phyloP scores from a whole-genome alignment of 2,113 vertebrate species.

The Thamnaconus septentrionalis region DNA sequence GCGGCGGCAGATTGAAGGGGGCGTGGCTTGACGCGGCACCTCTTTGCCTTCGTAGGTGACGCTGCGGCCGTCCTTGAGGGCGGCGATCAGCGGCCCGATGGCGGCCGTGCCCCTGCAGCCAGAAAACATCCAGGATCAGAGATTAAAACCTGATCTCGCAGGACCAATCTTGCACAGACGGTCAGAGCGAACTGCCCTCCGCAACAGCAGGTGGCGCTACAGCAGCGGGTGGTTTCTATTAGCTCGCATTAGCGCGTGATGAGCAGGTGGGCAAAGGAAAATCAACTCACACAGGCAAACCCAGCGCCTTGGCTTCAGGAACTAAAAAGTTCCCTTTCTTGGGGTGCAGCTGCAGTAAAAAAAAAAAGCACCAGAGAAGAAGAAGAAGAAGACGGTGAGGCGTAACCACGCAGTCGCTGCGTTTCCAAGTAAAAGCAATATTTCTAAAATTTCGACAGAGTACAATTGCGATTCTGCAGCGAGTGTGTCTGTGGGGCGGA shows the following conservation, averaged over 20 bases:
- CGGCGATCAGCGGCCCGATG: slow-evolving; percentile 86
- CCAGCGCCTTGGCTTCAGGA: slow-evolving; percentile 84
- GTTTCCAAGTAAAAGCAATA: no score
- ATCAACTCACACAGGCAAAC: slow-evolving; percentile 89
- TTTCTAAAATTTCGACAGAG: no score
- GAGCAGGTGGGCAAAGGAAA: background rate
- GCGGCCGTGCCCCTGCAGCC: slow-evolving; percentile 84
- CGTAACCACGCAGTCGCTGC: no score
- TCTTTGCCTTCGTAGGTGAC: slow-evolving; percentile 85
- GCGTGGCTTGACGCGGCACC: slow-evolving; percentile 64
- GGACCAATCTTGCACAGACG: no score
- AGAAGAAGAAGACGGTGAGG: background rate
- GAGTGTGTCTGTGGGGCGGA: background rate
- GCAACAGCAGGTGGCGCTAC: no score
- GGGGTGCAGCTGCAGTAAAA: slow-evolving; percentile 69
- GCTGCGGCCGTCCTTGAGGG: slow-evolving; percentile 83
- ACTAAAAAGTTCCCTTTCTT: slow-evolving; percentile 92
- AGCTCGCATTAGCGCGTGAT: no score
- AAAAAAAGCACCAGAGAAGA: background rate
- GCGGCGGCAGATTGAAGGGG: background rate
- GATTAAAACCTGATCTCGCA: no score
- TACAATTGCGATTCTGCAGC: background rate
- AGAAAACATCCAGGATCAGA: background rate
- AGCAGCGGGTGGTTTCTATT: no score
- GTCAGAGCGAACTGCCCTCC: no score